Evolutionary conservation across 2,888 invertebrate species (phyloP).

Genomic region (Coenonympha glycerion): DNA sequence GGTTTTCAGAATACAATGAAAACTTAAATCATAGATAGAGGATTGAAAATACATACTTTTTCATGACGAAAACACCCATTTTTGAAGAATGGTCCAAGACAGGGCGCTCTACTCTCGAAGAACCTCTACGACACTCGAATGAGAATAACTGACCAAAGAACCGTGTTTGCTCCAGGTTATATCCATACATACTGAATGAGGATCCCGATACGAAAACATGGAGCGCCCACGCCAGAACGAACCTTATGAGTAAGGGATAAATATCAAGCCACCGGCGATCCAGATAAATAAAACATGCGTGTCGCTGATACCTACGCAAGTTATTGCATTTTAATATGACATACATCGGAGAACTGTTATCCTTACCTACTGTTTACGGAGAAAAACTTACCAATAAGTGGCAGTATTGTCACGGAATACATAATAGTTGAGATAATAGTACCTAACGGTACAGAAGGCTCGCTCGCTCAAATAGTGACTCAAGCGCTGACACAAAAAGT

Average conservation of each 20-base stretch:
- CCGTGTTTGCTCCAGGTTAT: constrained; percentile 48
- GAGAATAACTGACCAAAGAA: constrained; percentile 46
- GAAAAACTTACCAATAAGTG: constrained; percentile 2
- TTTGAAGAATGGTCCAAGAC: constrained; percentile 19
- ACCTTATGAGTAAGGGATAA: constrained; percentile 41
- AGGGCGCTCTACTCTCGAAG: constrained; percentile 23
- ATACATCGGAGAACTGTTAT: constrained; percentile 34
- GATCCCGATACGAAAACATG: constrained; percentile 38
- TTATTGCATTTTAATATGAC: constrained; percentile 60
- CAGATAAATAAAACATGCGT: constrained; percentile 64
- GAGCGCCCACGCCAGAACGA: constrained; percentile 34
- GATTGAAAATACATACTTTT: constrained; percentile 43
- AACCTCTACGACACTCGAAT: constrained; percentile 34
- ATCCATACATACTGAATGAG: constrained; percentile 50
- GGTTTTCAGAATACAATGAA: too few species aligned
- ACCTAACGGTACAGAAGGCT: too few species aligned
- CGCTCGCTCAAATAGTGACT: too few species aligned
- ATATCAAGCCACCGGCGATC: constrained; percentile 27
- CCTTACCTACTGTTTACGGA: constrained; percentile 33
- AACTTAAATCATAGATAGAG: background rate
- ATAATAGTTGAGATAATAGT: too few species aligned
- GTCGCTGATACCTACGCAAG: constrained; percentile 53
- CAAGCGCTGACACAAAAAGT: too few species aligned
- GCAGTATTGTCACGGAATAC: too few species aligned
- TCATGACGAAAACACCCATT: constrained; percentile 58